These are phyloP conservation scores for Delia radicum DNA, from an alignment of 1,140 invertebrate species.

Conservation along the genomic window DNA sequence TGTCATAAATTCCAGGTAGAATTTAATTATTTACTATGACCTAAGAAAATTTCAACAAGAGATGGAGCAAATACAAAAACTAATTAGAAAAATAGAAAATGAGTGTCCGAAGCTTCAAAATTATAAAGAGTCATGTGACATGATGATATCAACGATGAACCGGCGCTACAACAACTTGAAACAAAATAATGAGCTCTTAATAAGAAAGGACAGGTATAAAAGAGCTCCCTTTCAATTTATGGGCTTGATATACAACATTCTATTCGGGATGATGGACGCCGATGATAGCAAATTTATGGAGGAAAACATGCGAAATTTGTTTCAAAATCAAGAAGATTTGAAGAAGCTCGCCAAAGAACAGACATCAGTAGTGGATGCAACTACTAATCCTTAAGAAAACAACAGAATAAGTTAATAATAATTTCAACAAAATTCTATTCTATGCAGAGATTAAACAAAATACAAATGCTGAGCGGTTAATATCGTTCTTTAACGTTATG, in stretches of 20 bases:
- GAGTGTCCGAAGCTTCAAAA: not conserved
- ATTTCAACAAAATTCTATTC: not conserved
- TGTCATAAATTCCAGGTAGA: not conserved
- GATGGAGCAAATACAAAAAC: not conserved
- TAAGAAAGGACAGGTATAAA: not conserved
- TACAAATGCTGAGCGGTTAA: not conserved
- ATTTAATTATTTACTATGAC: not conserved
- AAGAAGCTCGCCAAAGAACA: not conserved
- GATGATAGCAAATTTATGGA: not conserved
- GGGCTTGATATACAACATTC: not conserved
- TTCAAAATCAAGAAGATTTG: constrained; percentile 3
- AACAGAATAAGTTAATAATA: not conserved
- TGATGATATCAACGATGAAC: not conserved
- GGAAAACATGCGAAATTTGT: constrained; percentile 9
- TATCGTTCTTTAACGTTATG: not conserved
- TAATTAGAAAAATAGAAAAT: not conserved
- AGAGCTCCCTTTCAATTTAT: constrained; percentile 18
- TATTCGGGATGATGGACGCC: constrained; percentile 10
- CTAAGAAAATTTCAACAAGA: not conserved
- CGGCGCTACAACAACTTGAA: not conserved
- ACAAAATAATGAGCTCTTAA: not conserved
- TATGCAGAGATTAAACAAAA: not conserved
- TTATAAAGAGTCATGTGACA: not conserved
- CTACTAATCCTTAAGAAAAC: not conserved
- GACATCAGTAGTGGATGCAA: constrained; percentile 4